Evolutionary conservation across 2,888 invertebrate species (phyloP).

Genomic region (Lepidocyrtinus sp.): DNA sequence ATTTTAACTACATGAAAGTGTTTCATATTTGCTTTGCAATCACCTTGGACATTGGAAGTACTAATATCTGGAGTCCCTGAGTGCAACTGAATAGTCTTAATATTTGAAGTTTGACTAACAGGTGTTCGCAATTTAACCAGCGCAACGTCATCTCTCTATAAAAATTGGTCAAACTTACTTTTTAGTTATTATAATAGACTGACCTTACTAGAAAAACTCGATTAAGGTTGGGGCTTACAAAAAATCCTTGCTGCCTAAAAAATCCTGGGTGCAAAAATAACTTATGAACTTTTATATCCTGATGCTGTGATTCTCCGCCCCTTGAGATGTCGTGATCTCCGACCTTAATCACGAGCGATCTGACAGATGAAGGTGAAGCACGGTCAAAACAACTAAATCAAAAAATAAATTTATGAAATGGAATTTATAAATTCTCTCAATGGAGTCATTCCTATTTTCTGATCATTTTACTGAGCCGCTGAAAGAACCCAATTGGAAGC

Average conservation of each 20-base stretch:
- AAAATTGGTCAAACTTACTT: slow-evolving; percentile 59
- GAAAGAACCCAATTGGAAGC: slow-evolving; percentile 34
- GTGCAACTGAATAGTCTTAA: slow-evolving; percentile 26
- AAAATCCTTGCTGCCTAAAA: slow-evolving; percentile 26
- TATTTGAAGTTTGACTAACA: slow-evolving; percentile 72
- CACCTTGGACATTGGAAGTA: slow-evolving; percentile 10
- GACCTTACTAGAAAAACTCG: slow-evolving; percentile 30
- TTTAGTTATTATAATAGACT: background rate
- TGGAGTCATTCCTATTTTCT: too few relatives aligned
- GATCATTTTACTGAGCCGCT: background rate
- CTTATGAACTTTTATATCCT: slow-evolving; percentile 28
- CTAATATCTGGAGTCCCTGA: slow-evolving; percentile 19
- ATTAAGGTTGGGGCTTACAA: slow-evolving; percentile 11
- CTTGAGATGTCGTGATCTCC: slow-evolving; percentile 39
- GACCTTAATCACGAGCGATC: slow-evolving; percentile 24
- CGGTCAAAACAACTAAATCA: slow-evolving; percentile 42
- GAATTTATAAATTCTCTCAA: background rate
- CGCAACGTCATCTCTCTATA: slow-evolving; percentile 87
- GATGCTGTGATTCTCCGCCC: slow-evolving; percentile 7
- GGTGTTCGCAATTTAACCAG: slow-evolving; percentile 85
- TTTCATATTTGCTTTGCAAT: background rate
- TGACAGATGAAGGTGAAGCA: slow-evolving; percentile 15
- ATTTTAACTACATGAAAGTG: background rate
- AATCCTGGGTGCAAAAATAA: slow-evolving; percentile 49
- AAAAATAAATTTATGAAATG: background rate